Percentiles rank a stretch among this genome's conserved stretches.
Conservation (phyloP, 2,113 vertebrate species). For the Triplophysa rosa region DNA sequence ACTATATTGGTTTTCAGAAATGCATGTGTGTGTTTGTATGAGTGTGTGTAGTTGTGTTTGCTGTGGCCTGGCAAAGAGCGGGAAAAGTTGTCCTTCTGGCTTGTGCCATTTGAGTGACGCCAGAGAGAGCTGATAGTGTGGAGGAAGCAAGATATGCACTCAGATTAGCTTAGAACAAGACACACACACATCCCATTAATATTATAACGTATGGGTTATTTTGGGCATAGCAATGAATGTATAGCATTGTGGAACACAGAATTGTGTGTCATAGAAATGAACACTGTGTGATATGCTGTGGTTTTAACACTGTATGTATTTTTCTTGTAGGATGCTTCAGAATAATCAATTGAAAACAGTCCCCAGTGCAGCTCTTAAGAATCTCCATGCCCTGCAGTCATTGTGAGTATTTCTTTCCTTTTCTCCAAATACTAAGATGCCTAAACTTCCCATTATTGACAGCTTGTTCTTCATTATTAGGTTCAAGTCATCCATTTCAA, state of each 20-base stretch:
- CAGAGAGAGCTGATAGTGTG: slow-evolving; percentile 28
- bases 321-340: slow-evolving; percentile 83
- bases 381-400: slow-evolving; percentile 87
- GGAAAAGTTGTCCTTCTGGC: neutral
- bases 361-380: slow-evolving; percentile 87
- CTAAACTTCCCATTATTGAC: too few relatives aligned
- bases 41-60: slow-evolving; percentile 10
- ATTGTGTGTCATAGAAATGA: neutral
- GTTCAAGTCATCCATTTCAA: too few relatives aligned
- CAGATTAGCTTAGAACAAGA: slow-evolving; percentile 26
- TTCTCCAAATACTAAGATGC: neutral
- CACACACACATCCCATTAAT: slow-evolving; percentile 1
- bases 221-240: neutral
- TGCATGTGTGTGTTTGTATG: neutral
- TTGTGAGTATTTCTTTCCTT: slow-evolving; percentile 78
- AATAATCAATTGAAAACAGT: slow-evolving; percentile 96
- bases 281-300: neutral
- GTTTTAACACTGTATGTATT: neutral
- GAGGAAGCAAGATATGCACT: slow-evolving; percentile 46
- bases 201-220: neutral
- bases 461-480: too few relatives aligned
- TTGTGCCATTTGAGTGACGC: slow-evolving; percentile 43
- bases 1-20: neutral
- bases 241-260: neutral
- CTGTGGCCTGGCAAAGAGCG: slow-evolving; percentile 8